Evolutionary conservation across 1,140 invertebrate genomes (phyloP).

Genomic region (Lucilia cuprina): DNA sequence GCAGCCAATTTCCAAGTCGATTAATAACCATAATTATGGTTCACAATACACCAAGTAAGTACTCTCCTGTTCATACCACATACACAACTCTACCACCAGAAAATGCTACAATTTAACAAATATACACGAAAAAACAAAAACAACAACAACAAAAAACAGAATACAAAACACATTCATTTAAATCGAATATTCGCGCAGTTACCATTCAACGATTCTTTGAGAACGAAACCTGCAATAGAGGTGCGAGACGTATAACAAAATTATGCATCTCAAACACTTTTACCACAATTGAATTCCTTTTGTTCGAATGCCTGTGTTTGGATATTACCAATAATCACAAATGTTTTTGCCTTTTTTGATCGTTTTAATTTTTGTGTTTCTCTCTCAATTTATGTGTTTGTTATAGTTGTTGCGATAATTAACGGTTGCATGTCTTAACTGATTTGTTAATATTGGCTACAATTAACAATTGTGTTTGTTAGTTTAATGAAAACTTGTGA

Average conservation of each 20-base stretch:
- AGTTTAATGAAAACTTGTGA: conserved; percentile 10
- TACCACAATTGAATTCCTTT: background rate
- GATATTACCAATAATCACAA: conserved; percentile 6
- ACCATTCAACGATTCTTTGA: background rate
- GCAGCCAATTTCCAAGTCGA: conserved; percentile 64
- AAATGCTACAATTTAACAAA: background rate
- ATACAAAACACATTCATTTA: background rate
- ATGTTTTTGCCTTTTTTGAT: background rate
- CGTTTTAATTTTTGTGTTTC: background rate
- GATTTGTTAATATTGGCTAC: conserved; percentile 12
- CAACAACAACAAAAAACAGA: too few species aligned
- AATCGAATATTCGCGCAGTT: background rate
- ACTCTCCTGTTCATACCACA: background rate
- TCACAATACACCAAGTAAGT: conserved; percentile 26
- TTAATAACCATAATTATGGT: conserved; percentile 65
- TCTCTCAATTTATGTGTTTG: background rate
- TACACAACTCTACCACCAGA: background rate
- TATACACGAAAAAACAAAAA: background rate
- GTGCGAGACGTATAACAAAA: background rate
- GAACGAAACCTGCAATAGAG: background rate
- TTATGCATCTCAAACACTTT: conserved; percentile 7
- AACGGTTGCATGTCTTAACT: conserved; percentile 10
- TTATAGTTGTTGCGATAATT: background rate
- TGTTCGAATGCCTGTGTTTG: background rate
- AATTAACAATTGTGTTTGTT: conserved; percentile 17